These are phyloP conservation scores for Danio jaintianensis DNA, from an alignment of 2,797 vertebrate genomes.

Conservation along the genomic window DNA sequence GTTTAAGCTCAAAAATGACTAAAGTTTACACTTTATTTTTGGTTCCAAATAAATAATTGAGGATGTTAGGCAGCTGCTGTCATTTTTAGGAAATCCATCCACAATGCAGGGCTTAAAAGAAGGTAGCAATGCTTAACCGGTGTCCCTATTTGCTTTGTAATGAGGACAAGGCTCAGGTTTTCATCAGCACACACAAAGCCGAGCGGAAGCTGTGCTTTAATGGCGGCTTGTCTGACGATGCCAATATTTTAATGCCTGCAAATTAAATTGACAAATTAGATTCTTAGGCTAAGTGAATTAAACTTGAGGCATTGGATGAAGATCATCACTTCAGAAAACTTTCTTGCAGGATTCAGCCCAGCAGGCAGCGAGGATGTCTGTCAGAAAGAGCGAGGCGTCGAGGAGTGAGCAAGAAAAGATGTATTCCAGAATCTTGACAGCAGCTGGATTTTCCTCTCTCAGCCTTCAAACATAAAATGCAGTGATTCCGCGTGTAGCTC, in stretches of 20 bases:
- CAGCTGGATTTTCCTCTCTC: slow-evolving; percentile 63
- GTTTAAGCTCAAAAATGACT: slow-evolving; percentile 71
- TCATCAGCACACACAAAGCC: slow-evolving; percentile 67
- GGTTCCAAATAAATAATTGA: slow-evolving; percentile 75
- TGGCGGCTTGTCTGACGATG: slow-evolving; percentile 67
- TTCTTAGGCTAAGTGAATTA: slow-evolving; percentile 75
- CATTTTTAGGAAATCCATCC: slow-evolving; percentile 71
- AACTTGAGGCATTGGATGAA: slow-evolving; percentile 65
- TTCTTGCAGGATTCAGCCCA: slow-evolving; percentile 61
- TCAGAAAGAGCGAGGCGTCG: slow-evolving; percentile 58
- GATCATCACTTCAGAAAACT: slow-evolving; percentile 55
- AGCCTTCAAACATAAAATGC: slow-evolving; percentile 65
- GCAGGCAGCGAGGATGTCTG: slow-evolving; percentile 67
- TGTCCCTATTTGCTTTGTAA: slow-evolving; percentile 42
- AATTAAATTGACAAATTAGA: slow-evolving; percentile 73
- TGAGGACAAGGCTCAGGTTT: slow-evolving; percentile 49
- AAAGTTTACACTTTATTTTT: slow-evolving; percentile 71
- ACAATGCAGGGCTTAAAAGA: slow-evolving; percentile 54
- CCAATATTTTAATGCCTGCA: slow-evolving; percentile 66
- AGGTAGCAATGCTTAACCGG: slow-evolving; percentile 50
- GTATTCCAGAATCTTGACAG: slow-evolving; percentile 71
- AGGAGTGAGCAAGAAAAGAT: slow-evolving; percentile 69
- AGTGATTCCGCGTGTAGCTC: slow-evolving; percentile 67
- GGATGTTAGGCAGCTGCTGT: slow-evolving; percentile 65
- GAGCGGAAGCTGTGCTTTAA: slow-evolving; percentile 67